Evolutionary conservation across 2,113 vertebrate species (phyloP).

Genomic region (Apeltes quadracus): DNA sequence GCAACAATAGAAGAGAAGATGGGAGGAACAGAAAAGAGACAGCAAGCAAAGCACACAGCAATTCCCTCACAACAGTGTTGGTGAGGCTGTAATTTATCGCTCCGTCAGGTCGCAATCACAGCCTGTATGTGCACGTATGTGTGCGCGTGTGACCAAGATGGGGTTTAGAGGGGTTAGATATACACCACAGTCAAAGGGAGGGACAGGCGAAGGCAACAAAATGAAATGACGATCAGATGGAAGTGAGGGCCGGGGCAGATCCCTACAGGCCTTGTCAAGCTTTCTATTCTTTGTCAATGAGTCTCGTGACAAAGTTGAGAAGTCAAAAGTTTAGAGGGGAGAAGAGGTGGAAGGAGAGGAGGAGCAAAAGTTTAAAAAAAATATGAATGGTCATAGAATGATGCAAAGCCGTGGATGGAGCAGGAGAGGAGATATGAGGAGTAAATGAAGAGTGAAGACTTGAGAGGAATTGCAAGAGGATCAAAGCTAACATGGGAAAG

Average conservation of each 20-base stretch:
- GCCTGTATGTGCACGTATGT: conserved; percentile 31
- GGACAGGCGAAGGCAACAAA: conserved; percentile 37
- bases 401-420: conserved; percentile 2
- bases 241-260: conserved; percentile 40
- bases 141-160: conserved; percentile 20
- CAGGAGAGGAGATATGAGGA: conserved; percentile 4
- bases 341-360: not conserved
- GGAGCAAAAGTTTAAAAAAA: not conserved
- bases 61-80: conserved; percentile 67
- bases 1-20: conserved; percentile 29
- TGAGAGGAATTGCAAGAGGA: conserved; percentile 27
- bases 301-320: conserved; percentile 32
- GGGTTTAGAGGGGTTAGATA: conserved; percentile 40
- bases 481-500: conserved; percentile 40
- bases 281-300: conserved; percentile 50
- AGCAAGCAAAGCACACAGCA: conserved; percentile 58
- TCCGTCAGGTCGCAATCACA: conserved; percentile 72
- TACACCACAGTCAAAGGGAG: conserved; percentile 44
- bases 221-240: conserved; percentile 59
- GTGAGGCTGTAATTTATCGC: conserved; percentile 76
- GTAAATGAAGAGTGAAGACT: conserved; percentile 19
- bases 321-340: conserved; percentile 18
- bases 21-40: conserved; percentile 41
- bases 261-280: conserved; percentile 34
- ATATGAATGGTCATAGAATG: conserved; percentile 1